Percentiles rank a stretch among this genome's conserved stretches.
These are phyloP conservation scores for Rhinichthys klamathensis DNA, from an alignment of 2,113 vertebrate genomes.

Conservation along the genomic window DNA sequence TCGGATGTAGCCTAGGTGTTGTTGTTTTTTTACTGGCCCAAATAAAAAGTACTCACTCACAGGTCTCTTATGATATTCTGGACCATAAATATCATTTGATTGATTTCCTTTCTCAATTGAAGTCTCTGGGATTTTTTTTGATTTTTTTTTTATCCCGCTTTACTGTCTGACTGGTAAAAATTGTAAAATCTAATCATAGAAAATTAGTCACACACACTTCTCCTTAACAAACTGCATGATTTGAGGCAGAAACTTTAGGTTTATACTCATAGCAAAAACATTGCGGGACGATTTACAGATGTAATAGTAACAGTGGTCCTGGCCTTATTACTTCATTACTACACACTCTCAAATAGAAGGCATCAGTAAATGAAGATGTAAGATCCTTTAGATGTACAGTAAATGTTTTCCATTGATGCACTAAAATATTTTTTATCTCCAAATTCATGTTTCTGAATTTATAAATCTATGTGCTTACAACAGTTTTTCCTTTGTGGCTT, in stretches of 20 bases:
- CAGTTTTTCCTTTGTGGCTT: background rate
- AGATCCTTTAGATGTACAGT: background rate
- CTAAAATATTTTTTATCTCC: background rate
- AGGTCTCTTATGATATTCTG: background rate
- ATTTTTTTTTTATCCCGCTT: background rate
- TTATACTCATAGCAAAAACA: background rate
- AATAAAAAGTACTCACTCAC: background rate
- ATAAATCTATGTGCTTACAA: background rate
- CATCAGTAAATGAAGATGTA: background rate
- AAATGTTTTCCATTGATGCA: background rate
- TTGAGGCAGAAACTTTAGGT: background rate
- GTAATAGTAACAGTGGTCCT: background rate
- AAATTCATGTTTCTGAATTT: background rate
- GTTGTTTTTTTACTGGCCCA: background rate
- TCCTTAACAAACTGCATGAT: background rate
- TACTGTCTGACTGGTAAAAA: background rate
- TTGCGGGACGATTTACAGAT: background rate
- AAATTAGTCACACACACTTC: background rate
- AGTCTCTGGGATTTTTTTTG: background rate
- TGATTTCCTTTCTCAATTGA: too few relatives aligned
- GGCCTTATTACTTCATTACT: background rate
- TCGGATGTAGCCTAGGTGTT: background rate
- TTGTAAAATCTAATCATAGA: background rate
- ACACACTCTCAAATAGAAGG: background rate
- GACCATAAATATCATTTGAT: background rate